Percentiles rank a stretch among this genome's conserved stretches.
Conservation (phyloP, 2,888 invertebrate species). For the Agonopterix subpropinquella region DNA sequence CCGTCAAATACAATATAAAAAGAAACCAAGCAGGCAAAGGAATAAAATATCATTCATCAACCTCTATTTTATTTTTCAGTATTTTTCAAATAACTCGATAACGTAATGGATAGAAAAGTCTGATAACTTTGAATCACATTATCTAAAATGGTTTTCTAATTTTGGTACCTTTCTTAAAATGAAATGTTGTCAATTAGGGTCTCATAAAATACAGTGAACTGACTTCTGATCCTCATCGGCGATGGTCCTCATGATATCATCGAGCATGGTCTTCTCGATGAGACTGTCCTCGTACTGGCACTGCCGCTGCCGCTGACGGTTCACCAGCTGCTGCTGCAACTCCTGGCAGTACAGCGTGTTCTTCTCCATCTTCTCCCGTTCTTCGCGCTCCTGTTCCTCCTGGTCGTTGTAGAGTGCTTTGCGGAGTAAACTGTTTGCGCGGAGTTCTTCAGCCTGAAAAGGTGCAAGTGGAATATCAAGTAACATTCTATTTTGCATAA, state of each 20-base stretch:
- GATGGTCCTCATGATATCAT: conserved; percentile 75
- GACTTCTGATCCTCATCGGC: conserved; percentile 78
- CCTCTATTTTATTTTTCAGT: too few relatives aligned
- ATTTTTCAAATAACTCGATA: too few relatives aligned
- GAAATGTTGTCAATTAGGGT: too few relatives aligned
- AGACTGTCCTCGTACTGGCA: conserved; percentile 75
- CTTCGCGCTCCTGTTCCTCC: conserved; percentile 46
- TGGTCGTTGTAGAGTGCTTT: conserved; percentile 49
- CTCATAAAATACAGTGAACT: neutral
- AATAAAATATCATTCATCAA: too few relatives aligned
- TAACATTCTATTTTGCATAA: too few relatives aligned
- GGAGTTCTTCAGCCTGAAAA: conserved; percentile 45
- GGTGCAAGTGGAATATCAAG: too few relatives aligned
- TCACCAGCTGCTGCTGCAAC: conserved; percentile 76
- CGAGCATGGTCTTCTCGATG: conserved; percentile 78
- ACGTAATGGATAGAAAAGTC: too few relatives aligned
- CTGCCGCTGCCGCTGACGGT: conserved; percentile 50
- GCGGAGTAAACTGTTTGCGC: conserved; percentile 42
- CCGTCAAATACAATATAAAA: too few relatives aligned
- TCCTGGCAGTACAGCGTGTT: conserved; percentile 60
- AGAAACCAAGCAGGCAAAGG: too few relatives aligned
- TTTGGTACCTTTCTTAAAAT: too few relatives aligned
- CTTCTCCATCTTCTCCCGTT: conserved; percentile 29
- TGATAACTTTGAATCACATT: too few relatives aligned
- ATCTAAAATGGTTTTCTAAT: too few relatives aligned